Evolutionary conservation across 2,113 vertebrate species (phyloP).

Genomic region (Seriola rivoliana): DNA sequence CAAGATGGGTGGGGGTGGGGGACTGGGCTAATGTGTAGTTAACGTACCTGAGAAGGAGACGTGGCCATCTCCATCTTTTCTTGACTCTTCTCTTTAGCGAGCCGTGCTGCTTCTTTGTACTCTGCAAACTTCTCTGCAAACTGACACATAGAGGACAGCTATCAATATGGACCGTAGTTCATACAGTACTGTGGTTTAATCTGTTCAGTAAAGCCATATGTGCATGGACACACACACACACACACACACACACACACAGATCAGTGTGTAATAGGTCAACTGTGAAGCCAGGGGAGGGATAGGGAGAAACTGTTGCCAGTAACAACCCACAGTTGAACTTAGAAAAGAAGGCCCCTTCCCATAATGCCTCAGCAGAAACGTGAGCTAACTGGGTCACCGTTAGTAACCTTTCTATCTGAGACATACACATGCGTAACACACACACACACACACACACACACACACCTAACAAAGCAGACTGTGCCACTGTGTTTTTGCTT

Average conservation of each 20-base stretch:
- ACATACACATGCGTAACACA: not conserved
- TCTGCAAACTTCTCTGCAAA: conserved; percentile 99
- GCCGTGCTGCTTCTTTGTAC: conserved; percentile 97
- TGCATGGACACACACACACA: conserved; percentile 3
- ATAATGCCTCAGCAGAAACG: conserved; percentile 65
- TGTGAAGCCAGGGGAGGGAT: conserved; percentile 10
- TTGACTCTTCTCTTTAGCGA: conserved; percentile 97
- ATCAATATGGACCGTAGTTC: conserved; percentile 35
- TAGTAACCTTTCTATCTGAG: conserved; percentile 32
- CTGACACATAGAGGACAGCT: conserved; percentile 78
- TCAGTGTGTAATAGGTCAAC: conserved; percentile 48
- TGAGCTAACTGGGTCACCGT: conserved; percentile 62
- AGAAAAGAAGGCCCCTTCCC: conserved; percentile 41
- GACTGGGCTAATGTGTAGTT: not conserved
- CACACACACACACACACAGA: conserved; percentile 23
- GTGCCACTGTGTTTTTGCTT: conserved; percentile 35
- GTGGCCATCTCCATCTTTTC: conserved; percentile 98
- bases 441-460: conserved; percentile 18
- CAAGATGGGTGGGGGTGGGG: not conserved
- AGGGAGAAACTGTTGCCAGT: conserved; percentile 51
- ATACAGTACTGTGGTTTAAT: conserved; percentile 44
- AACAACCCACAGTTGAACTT: conserved; percentile 49
- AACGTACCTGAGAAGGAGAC: conserved; percentile 94
- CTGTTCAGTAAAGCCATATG: conserved; percentile 42
- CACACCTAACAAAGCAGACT: conserved; percentile 22